Base-by-base conservation (phyloP, 64 coral and sea anemone species). In the Orbicella faveolata region DNA sequence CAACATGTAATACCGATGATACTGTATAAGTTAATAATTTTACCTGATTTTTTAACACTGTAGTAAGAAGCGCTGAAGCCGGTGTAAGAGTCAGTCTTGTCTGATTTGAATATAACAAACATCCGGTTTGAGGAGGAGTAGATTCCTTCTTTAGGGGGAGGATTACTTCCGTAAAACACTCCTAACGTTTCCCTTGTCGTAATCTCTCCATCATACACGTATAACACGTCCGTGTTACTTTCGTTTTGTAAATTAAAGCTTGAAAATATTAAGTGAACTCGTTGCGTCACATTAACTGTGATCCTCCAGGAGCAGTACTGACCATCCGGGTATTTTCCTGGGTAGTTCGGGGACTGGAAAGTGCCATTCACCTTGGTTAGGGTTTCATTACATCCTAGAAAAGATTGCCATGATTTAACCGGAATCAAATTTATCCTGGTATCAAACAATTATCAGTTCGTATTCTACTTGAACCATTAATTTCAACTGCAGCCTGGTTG, bases 261-360 rank as follows among this genome's bases (percentile, higher is more conserved):
- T 87, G 81, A 75, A 78, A 94, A 94, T 21, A 64, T 89, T n/a
- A 94, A 74, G 48, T 74, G 77, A 23, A 94, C 74, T 6, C 33
- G n/a, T 12, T 75, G 44, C 34, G 61, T 63, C n/a, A 23, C 55
- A 16, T 67, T 73, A 15, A 80, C 93, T 10, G 23, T 11, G 62
- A 94, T 94, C 39, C 76, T 33, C 93, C 93, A 94, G 11, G 93
- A 94, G 55, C 93, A 94, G 52, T 37, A 83, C 89, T 94, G 93
- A 36, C 93, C 93, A 63, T 94, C 35, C 17, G 93, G 93, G 69
- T 94, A 94, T 10, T 64, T 11, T 0, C 52, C 8, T 13, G 93
- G 93, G 36, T 86, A 77, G 34, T 88, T 76, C 48, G 93, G 93
- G 1, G 89, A 94, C 63, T 91, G 89, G 86, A 94, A 91, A 33